Percentiles rank a stretch among this genome's conserved stretches.
These are phyloP conservation scores for Styela clava DNA, from an alignment of 23 tunicate species.

Conservation along the genomic window DNA sequence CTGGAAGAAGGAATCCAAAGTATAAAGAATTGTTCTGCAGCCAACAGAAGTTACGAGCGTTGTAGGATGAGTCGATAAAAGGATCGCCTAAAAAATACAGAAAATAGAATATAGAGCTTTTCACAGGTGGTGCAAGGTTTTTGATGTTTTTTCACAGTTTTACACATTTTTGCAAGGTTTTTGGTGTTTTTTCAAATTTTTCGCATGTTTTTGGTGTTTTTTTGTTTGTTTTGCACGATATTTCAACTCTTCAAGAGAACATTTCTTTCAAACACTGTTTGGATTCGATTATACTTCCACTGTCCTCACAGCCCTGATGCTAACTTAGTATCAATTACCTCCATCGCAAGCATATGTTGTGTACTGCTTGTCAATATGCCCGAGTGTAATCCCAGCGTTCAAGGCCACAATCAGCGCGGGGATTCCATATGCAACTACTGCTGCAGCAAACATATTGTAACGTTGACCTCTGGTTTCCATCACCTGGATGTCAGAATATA, in stretches of 20 bases:
- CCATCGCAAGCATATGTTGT: not conserved
- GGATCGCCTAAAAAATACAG: not conserved
- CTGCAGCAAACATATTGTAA: not conserved
- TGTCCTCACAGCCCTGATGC: too few species aligned
- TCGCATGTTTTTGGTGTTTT: too few species aligned
- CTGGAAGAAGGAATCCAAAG: constrained; percentile 47
- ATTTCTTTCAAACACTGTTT: too few species aligned
- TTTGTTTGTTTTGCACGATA: too few species aligned
- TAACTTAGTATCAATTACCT: too few species aligned
- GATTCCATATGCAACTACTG: constrained; percentile 40
- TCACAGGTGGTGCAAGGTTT: too few species aligned
- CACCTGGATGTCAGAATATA: not conserved
- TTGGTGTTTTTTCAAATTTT: too few species aligned
- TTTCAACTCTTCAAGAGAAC: too few species aligned
- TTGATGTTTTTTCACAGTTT: too few species aligned
- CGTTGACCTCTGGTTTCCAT: not conserved
- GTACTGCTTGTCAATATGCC: constrained; percentile 23
- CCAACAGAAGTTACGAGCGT: constrained; percentile 39
- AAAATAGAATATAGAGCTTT: not conserved
- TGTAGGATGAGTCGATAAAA: constrained; percentile 16
- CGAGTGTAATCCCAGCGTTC: constrained; percentile 40
- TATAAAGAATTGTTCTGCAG: constrained; percentile 27
- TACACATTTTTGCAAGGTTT: too few species aligned
- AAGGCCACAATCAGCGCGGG: constrained; percentile 28
- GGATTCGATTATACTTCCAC: too few species aligned